Conservation (phyloP, 2,797 vertebrate species). For the Sebastes dallii region DNA sequence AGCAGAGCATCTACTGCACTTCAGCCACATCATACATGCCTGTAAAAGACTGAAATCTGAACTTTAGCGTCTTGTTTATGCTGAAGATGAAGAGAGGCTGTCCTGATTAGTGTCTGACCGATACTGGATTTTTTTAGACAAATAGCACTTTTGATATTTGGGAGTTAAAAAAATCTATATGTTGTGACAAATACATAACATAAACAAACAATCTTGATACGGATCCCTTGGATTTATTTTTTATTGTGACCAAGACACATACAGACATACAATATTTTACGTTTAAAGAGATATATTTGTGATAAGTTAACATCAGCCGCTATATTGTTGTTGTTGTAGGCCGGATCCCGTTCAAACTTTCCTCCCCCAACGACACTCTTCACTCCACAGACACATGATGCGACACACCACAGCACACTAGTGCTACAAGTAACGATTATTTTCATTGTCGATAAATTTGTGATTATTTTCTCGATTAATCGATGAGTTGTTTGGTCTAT, state of each 20-base stretch:
- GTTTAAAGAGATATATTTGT: neutral
- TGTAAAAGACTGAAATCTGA: no score
- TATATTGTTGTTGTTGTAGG: neutral
- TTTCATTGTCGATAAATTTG: no score
- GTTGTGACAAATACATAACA: neutral
- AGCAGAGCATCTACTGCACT: rapidly evolving
- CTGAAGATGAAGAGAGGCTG: no score
- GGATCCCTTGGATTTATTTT: neutral
- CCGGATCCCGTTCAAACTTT: neutral
- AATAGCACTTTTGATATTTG: no score
- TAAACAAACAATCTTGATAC: neutral
- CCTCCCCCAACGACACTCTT: neutral
- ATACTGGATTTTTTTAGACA: no score
- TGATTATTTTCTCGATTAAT: no score
- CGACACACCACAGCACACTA: neutral
- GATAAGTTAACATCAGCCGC: neutral
- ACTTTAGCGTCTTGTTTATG: no score
- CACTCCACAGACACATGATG: neutral
- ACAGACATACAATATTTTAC: neutral
- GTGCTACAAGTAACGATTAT: no score
- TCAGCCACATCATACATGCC: no score
- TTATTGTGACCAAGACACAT: neutral
- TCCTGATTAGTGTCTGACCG: rapidly evolving
- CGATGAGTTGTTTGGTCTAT: no score
- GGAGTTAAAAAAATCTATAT: neutral